phyloP scores from a whole-genome alignment of 2,797 vertebrate species.

The Hypotaenidia okinawae region DNA sequence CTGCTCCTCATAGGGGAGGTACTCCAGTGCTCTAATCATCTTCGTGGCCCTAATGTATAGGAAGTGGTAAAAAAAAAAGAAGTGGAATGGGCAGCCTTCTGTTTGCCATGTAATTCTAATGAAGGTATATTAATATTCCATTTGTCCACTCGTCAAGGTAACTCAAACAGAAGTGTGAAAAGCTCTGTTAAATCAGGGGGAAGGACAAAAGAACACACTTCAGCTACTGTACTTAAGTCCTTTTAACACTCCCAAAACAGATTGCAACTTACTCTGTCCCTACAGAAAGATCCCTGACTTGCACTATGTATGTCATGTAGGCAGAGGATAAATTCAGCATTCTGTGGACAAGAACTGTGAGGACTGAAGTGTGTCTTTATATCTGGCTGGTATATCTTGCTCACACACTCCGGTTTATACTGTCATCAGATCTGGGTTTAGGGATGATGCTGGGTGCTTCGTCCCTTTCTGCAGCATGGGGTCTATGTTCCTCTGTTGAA shows the following conservation, averaged over 20 bases:
- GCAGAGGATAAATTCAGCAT: neutral
- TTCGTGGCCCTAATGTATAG: neutral
- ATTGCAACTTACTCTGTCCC: neutral
- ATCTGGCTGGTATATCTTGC: neutral
- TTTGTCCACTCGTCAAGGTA: slow-evolving; percentile 7
- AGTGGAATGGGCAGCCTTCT: neutral
- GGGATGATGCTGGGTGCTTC: neutral
- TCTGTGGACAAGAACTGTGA: neutral
- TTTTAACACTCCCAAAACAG: neutral
- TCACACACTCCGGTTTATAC: neutral
- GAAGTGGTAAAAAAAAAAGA: neutral
- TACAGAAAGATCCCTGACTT: neutral
- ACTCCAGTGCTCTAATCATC: no score
- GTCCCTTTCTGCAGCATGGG: neutral
- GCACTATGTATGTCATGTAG: neutral
- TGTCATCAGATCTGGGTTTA: neutral
- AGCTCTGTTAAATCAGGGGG: neutral
- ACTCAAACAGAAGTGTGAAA: neutral
- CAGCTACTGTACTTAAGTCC: neutral
- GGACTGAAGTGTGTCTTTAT: neutral
- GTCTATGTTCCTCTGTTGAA: neutral
- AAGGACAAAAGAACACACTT: neutral
- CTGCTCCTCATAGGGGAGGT: no score
- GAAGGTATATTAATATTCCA: neutral
- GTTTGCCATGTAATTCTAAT: neutral